Conservation (phyloP, 2,113 vertebrate genomes). For the Gyps fulvus region DNA sequence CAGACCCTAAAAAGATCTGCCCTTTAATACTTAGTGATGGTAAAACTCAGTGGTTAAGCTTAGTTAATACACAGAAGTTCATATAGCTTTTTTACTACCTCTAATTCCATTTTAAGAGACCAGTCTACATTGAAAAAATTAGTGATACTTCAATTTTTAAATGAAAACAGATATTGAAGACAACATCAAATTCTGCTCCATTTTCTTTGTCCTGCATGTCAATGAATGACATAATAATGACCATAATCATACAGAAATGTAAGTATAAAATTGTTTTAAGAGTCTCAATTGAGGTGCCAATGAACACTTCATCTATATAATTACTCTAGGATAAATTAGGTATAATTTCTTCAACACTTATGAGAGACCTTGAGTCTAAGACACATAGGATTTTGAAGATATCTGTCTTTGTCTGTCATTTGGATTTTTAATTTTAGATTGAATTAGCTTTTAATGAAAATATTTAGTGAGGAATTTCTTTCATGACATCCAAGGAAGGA, state of each 20-base stretch:
- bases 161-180: background rate
- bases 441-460: background rate
- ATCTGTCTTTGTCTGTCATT: background rate
- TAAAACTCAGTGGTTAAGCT: background rate
- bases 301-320: background rate
- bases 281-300: background rate
- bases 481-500: background rate
- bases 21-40: background rate
- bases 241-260: background rate
- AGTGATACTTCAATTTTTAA: background rate
- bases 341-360: background rate
- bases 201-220: background rate
- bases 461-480: background rate
- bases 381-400: background rate
- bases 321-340: background rate
- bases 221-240: background rate
- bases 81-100: background rate
- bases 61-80: background rate
- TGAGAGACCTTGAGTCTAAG: background rate
- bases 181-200: background rate
- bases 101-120: background rate
- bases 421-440: background rate
- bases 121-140: background rate
- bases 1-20: background rate
- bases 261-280: background rate